Conservation (phyloP, 2,888 invertebrate species). For the Mantis religiosa region DNA sequence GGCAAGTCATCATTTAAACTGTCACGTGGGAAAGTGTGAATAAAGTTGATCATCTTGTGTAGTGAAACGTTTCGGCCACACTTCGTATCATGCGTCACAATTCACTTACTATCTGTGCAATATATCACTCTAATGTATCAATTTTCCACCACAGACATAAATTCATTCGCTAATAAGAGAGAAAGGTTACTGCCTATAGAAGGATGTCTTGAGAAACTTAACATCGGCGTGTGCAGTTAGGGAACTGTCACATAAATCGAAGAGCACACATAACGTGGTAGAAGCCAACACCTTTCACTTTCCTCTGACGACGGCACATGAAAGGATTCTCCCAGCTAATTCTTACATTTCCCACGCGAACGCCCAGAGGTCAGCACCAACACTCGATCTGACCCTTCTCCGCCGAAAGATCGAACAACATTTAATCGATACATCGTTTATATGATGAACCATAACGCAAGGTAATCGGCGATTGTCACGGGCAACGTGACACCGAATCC, state of each 20-base stretch:
- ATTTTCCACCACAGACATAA: not conserved
- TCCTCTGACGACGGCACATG: not conserved
- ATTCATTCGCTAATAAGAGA: not conserved
- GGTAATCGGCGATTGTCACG: not conserved
- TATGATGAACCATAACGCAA: not conserved
- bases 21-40: no score
- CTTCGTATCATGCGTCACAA: no score
- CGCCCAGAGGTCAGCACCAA: not conserved
- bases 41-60: no score
- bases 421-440: not conserved
- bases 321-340: not conserved
- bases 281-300: not conserved
- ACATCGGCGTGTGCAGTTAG: not conserved
- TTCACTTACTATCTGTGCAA: no score
- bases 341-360: not conserved
- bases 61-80: no score
- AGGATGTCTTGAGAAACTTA: not conserved
- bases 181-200: not conserved
- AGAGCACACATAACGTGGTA: not conserved
- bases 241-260: not conserved
- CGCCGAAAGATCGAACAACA: not conserved
- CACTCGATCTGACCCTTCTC: not conserved
- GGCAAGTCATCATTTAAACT: no score
- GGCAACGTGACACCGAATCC: not conserved
- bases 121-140: not conserved